Evolutionary conservation across 2,797 vertebrate species (phyloP).

Genomic region (Lateolabrax maculatus): DNA sequence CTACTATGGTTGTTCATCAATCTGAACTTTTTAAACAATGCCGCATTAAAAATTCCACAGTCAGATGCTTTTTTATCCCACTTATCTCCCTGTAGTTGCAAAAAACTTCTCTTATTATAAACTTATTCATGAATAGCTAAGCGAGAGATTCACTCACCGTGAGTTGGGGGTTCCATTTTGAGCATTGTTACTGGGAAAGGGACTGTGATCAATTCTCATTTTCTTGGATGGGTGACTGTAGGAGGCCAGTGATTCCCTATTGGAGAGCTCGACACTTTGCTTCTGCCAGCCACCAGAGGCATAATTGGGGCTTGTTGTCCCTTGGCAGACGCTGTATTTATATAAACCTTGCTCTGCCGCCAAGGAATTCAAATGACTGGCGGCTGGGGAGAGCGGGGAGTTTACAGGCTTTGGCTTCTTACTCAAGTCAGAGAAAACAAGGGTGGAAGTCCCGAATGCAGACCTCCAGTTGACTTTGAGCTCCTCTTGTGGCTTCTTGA

Average conservation of each 20-base stretch:
- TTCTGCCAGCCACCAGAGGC: conserved; percentile 82
- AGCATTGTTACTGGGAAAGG: conserved; percentile 74
- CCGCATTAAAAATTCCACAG: conserved; percentile 61
- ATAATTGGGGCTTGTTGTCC: conserved; percentile 84
- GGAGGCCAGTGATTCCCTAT: conserved; percentile 79
- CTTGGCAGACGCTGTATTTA: conserved; percentile 73
- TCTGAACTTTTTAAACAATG: conserved; percentile 51
- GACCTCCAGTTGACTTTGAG: conserved; percentile 93
- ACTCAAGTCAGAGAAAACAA: conserved; percentile 90
- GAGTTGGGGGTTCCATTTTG: conserved; percentile 65
- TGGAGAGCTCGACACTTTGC: conserved; percentile 75
- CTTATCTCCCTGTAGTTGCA: conserved; percentile 71
- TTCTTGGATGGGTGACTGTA: conserved; percentile 90
- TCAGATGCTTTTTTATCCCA: conserved; percentile 50
- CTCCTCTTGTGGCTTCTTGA: conserved; percentile 88
- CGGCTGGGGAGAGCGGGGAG: conserved; percentile 67
- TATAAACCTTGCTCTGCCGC: conserved; percentile 74
- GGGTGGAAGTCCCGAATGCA: conserved; percentile 91
- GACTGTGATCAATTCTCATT: conserved; percentile 87
- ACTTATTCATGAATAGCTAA: conserved; percentile 77
- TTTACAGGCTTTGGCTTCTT: conserved; percentile 72
- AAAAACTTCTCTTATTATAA: conserved; percentile 77
- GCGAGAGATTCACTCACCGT: conserved; percentile 73
- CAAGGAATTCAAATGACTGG: conserved; percentile 80
- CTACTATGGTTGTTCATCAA: conserved; percentile 46